A percentile compares a stretch with the other conserved stretches of the same genome.
Evolutionary conservation across 1,140 invertebrate species (phyloP).

Genomic region (Elysia chlorotica): DNA sequence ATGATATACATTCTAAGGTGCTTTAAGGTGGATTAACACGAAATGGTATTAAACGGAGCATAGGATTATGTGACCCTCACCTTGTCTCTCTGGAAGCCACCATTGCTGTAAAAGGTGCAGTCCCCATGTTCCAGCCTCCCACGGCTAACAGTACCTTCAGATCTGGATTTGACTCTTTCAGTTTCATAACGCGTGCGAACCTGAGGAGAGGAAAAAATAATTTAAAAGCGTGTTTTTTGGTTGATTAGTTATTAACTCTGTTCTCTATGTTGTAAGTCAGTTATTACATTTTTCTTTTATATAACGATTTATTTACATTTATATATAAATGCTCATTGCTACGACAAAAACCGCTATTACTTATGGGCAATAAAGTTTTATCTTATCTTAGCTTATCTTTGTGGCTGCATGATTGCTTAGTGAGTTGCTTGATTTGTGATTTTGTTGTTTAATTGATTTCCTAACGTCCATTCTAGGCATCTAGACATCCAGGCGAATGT

Average conservation of each 20-base stretch:
- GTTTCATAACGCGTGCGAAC: slow-evolving; percentile 85
- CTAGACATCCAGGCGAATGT: no score
- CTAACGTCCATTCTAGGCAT: no score
- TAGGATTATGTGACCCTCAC: no score
- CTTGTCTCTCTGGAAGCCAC: slow-evolving; percentile 29
- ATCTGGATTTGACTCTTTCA: slow-evolving; percentile 92
- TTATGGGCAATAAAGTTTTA: no score
- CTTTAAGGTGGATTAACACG: no score
- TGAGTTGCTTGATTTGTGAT: no score
- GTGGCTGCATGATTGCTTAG: neutral
- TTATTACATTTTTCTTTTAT: neutral
- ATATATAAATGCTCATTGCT: neutral
- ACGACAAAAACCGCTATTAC: neutral
- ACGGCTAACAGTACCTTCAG: slow-evolving; percentile 90
- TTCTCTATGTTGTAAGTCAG: no score
- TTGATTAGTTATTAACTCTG: neutral
- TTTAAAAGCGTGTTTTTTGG: neutral
- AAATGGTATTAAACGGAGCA: no score
- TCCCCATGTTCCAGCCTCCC: slow-evolving; percentile 95
- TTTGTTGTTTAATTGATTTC: no score
- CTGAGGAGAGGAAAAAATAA: neutral
- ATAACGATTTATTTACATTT: neutral
- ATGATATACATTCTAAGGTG: no score
- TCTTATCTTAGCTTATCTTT: neutral
- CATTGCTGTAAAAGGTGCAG: slow-evolving; percentile 67